A percentile compares a stretch with the other conserved stretches of the same genome.
Conservation (phyloP, 1,140 invertebrate genomes). For the Apis dorsata region DNA sequence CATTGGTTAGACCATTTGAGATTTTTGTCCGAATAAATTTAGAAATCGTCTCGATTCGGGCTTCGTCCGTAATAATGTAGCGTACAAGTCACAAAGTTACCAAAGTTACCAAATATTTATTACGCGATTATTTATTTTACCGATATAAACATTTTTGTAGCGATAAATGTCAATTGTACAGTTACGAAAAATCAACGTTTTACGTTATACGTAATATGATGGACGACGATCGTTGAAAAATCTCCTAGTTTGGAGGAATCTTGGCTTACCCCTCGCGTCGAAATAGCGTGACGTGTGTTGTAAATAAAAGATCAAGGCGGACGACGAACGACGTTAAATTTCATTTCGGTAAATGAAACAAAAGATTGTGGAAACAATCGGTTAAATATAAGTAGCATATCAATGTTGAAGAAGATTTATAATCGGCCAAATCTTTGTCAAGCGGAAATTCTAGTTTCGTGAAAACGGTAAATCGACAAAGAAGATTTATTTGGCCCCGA, state of each 20-base stretch:
- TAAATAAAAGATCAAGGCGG: constrained; percentile 12
- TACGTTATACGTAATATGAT: neutral
- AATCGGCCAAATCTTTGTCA: constrained; percentile 37
- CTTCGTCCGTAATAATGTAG: too few relatives aligned
- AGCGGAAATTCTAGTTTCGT: constrained; percentile 27
- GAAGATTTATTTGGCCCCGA: constrained; percentile 17
- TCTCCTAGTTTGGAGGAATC: neutral
- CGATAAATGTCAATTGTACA: constrained; percentile 5
- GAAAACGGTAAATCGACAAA: constrained; percentile 54
- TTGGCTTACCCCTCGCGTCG: constrained; percentile 15
- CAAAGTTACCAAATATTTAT: neutral
- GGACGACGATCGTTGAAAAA: neutral
- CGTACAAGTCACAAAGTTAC: neutral
- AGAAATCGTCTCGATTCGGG: too few relatives aligned
- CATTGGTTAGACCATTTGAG: too few relatives aligned
- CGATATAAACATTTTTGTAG: neutral
- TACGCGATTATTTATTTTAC: neutral
- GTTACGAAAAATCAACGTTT: neutral
- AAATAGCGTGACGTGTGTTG: constrained; percentile 2
- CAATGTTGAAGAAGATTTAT: constrained; percentile 47
- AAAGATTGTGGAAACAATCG: constrained; percentile 18
- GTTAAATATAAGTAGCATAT: constrained; percentile 67
- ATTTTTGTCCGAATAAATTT: too few relatives aligned
- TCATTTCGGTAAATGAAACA: constrained; percentile 13
- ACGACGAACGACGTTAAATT: constrained; percentile 4